Base-by-base conservation (phyloP, 2,888 invertebrate genomes). In the Epirrhoe alternata region DNA sequence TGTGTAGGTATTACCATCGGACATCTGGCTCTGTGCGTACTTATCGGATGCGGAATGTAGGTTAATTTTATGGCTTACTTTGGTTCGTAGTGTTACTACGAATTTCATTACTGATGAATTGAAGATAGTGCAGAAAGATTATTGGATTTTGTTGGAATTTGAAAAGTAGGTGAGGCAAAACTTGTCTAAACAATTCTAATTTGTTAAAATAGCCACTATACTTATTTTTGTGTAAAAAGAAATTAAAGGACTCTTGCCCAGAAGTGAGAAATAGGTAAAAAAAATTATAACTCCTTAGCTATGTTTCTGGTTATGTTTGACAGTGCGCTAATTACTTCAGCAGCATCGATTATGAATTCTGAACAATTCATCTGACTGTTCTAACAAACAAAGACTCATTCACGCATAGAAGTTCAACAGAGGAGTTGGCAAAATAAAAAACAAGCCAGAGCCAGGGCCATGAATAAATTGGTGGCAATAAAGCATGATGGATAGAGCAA, bases 401-500 rank as follows among this genome's bases (percentile, higher is more conserved):
- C 38, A 53, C 24, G 33, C 52, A 52, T 61, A 53, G 47, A 42
- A 53, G 14, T 50, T 62, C 45, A 55, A 47, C 35, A 64, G 47
- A 57, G 47, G 50, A 57, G 38, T 51, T 61, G 14, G 57, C 55
- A 53, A 35, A 53, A 66, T 54, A 49, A 66, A 59, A 30, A 58
- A 58, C 58, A 55, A 63, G 70, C 52, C 63, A 61, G 64, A 56
- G 71, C 49, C 51, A 8, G 60, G 53, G 57, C 60, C 63, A 30
- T 70, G 66, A 59, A 71, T 68, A 73, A 73, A 73, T 71, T 71
- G 73, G 68, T 49, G 66, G 71, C 71, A 73, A 73, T 73, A 73
- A 71, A 73, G 68, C 64, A 70, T 71, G 73, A 73, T 76, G 72
- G 74, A 74, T 70, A 69, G 72, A 67, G 66, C 69, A 71, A 72